Evolutionary conservation across 2,888 invertebrate species (phyloP).

Genomic region (Ischnus inquisitorius): DNA sequence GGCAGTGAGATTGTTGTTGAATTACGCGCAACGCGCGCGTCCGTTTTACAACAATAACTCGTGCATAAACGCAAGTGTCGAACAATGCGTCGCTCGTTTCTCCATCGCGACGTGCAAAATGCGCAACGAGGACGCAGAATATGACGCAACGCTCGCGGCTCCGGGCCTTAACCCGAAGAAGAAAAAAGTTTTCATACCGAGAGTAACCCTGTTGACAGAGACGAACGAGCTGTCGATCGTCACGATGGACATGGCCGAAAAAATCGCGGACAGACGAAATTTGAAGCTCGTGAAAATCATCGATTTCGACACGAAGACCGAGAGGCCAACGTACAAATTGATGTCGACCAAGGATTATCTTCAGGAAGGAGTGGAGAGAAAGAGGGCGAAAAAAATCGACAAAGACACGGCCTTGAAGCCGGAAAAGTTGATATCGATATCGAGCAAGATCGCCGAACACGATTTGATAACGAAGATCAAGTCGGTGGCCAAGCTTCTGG

Average conservation of each 20-base stretch:
- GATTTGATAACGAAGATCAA: constrained; percentile 83
- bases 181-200: constrained; percentile 79
- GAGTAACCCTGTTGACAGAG: constrained; percentile 89
- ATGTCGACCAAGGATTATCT: constrained; percentile 87
- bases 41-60: constrained; percentile 11
- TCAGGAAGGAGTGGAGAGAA: constrained; percentile 86
- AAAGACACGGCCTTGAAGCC: constrained; percentile 70
- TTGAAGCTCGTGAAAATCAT: constrained; percentile 90
- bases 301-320: constrained; percentile 89
- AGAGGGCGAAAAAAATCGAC: constrained; percentile 65
- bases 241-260: constrained; percentile 90
- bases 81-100: constrained; percentile 11
- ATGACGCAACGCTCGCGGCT: background rate
- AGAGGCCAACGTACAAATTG: constrained; percentile 90
- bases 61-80: constrained; percentile 1
- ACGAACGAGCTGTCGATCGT: constrained; percentile 88
- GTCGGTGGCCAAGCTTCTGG: constrained; percentile 80
- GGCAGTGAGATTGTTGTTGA: constrained; percentile 29
- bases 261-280: constrained; percentile 89
- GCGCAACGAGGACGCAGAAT: background rate
- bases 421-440: constrained; percentile 79
- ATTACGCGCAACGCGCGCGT: constrained; percentile 39
- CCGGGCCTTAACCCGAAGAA: constrained; percentile 50
- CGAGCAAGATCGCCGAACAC: constrained; percentile 80
- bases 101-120: background rate